Conservation (phyloP, 2,888 invertebrate species). For the Luffia ferchaultella region DNA sequence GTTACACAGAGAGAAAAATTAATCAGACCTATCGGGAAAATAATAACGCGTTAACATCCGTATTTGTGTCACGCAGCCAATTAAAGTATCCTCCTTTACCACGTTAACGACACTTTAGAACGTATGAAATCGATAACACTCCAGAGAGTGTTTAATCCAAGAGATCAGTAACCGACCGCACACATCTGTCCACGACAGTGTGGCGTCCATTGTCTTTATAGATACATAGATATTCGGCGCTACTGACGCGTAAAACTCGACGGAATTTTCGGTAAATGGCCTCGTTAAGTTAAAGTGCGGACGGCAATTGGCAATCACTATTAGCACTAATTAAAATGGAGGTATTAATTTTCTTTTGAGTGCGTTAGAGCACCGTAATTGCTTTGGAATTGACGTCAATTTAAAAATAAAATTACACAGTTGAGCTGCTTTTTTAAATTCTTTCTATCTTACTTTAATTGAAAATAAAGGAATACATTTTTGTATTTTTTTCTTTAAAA, state of each 20-base stretch:
- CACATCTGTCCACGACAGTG: too few species aligned
- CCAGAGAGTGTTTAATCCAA: too few species aligned
- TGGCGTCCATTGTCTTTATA: too few species aligned
- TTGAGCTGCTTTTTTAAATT: too few species aligned
- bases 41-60: constrained; percentile 2
- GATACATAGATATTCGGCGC: not conserved
- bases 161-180: too few species aligned
- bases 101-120: too few species aligned
- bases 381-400: not conserved
- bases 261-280: not conserved
- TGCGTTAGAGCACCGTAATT: not conserved
- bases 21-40: not conserved
- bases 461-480: too few species aligned
- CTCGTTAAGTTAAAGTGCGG: not conserved
- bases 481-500: too few species aligned
- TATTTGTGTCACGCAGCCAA: constrained; percentile 12
- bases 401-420: too few species aligned
- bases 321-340: constrained; percentile 27
- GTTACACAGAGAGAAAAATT: not conserved
- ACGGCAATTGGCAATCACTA: constrained; percentile 10
- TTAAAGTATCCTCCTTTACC: constrained; percentile 12
- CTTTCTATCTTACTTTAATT: too few species aligned
- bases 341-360: constrained; percentile 2
- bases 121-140: too few species aligned
- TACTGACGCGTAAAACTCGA: not conserved